A percentile compares a stretch with the other conserved stretches of the same genome.
Evolutionary conservation across 2,113 vertebrate genomes (phyloP).

Genomic region (Cromileptes altivelis): DNA sequence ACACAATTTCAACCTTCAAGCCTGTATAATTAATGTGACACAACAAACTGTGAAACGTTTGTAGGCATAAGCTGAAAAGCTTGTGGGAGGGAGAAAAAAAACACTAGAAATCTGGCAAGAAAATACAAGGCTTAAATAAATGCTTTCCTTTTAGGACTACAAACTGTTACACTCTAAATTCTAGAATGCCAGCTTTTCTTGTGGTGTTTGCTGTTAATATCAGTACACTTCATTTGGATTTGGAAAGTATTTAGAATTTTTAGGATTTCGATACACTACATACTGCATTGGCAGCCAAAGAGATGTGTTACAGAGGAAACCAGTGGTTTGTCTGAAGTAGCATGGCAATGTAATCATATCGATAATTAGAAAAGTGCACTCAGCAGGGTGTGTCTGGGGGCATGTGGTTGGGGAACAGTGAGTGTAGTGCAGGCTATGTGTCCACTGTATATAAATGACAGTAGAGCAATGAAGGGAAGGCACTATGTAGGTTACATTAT

Average conservation of each 20-base stretch:
- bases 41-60: constrained; percentile 9
- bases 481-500: no score
- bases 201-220: constrained; percentile 4
- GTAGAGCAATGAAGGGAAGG: no score
- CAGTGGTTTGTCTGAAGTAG: neutral
- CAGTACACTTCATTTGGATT: neutral
- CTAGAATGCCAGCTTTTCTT: neutral
- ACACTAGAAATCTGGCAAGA: constrained; percentile 18
- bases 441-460: no score
- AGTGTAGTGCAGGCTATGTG: no score
- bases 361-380: neutral
- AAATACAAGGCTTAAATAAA: neutral
- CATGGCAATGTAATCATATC: neutral
- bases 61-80: neutral
- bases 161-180: constrained; percentile 12
- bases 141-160: neutral
- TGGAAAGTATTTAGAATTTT: neutral
- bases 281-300: neutral
- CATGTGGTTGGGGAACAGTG: no score
- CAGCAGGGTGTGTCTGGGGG: no score
- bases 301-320: neutral
- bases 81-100: constrained; percentile 17
- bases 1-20: neutral
- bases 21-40: constrained; percentile 11
- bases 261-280: neutral